Evolutionary conservation across 2,888 invertebrate species (phyloP).

Genomic region (Drosophila borborema): DNA sequence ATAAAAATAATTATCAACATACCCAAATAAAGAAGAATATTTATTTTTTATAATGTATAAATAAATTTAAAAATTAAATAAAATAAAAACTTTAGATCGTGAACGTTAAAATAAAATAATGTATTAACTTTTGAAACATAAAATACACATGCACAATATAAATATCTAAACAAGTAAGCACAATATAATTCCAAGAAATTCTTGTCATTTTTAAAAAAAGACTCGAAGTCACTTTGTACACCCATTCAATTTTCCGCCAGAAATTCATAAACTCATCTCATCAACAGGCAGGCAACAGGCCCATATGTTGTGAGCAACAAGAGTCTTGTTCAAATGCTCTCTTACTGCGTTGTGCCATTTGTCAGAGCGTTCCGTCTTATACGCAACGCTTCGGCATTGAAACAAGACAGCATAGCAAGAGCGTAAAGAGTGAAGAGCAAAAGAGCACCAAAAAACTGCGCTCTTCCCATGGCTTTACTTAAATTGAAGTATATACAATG

Average conservation of each 20-base stretch:
- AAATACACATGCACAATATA: no score
- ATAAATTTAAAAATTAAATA: no score
- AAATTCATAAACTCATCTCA: slow-evolving; percentile 9
- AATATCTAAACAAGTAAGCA: no score
- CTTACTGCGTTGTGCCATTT: slow-evolving; percentile 32
- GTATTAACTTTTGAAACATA: no score
- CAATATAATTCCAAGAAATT: not conserved
- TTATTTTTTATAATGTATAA: no score
- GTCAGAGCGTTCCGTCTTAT: slow-evolving; percentile 67
- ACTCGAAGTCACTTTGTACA: not conserved
- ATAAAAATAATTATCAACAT: no score
- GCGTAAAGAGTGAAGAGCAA: slow-evolving; percentile 17
- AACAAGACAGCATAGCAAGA: slow-evolving; percentile 8
- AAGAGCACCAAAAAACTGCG: slow-evolving; percentile 26
- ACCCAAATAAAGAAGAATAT: no score
- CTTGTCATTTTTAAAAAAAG: not conserved
- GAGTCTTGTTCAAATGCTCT: slow-evolving; percentile 23
- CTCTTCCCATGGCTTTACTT: slow-evolving; percentile 18
- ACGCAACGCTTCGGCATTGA: slow-evolving; percentile 56
- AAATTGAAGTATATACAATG: slow-evolving; percentile 72
- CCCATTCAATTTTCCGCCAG: not conserved
- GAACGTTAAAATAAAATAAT: no score
- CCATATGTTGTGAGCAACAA: slow-evolving; percentile 2
- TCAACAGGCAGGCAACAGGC: slow-evolving; percentile 69
- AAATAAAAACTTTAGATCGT: no score